Evolutionary conservation across 2,113 vertebrate species (phyloP), one percentile per base, ranked within the genome.

Genomic region (Peromyscus californicus): DNA sequence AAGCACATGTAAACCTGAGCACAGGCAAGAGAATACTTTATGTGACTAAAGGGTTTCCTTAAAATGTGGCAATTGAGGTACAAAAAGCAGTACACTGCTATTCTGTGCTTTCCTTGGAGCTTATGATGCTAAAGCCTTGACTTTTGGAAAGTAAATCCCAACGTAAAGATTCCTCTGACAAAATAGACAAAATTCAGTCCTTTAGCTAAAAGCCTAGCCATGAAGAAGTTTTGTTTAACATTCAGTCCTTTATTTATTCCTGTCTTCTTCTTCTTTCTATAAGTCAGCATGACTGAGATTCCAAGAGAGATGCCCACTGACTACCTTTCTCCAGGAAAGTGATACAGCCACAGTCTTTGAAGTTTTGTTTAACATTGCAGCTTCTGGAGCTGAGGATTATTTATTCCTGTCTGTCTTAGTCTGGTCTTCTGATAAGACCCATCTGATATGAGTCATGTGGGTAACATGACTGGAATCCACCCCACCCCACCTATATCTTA

Each of bases 371-470:
- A 95, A 83, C 36, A 57, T 74, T 84, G 65, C 75, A 80, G 75
- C 29, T 97, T 65, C 69, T 96, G 57, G 61, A 97, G 90, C n/a
- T 80, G 36, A 94, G 72, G 88, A 76, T 86, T 91, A 95, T 29
- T 67, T 79, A 84, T 76, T 91, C 19, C 33, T 92, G 22, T 65
- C 70, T 84, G 59, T 76, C 67, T 93, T 91, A 91, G 86, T 91
- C 69, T 8, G 15, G 29, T 95, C 92, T 86, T 96, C 93, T 90
- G 87, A 79, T 95, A 97, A 95, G 39, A 95, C 17, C 54, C n/a
- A 92, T 69, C 70, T 84, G 92, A 69, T 33, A 70, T 84, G 51
- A 72, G 16, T 92, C 74, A 96, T 70, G 85, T 16, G 39, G 9
- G 10, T 94, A 79, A 91, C 65, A 45, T 69, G 83, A 95, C 36